A percentile compares a stretch with the other conserved stretches of the same genome.
Evolutionary conservation across 2,113 vertebrate genomes (phyloP).

Genomic region (Tursiops truncatus): DNA sequence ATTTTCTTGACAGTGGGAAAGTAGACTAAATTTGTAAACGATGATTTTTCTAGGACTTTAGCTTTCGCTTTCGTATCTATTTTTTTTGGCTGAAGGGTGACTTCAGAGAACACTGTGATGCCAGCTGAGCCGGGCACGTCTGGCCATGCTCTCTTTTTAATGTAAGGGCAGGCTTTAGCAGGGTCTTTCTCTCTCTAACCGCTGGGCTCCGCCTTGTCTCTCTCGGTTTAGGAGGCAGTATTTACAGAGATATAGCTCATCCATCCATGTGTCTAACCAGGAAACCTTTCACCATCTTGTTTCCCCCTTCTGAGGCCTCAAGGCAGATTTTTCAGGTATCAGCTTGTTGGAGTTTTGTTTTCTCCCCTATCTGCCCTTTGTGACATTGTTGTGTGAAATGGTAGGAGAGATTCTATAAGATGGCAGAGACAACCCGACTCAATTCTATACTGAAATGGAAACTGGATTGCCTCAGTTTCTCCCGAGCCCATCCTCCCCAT

Average conservation of each 20-base stretch:
- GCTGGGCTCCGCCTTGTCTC: background rate
- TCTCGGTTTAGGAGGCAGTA: background rate
- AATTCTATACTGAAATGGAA: background rate
- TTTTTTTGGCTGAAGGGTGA: conserved; percentile 42
- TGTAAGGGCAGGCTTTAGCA: background rate
- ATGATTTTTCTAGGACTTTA: conserved; percentile 19
- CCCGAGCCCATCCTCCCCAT: background rate
- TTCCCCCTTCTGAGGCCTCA: conserved; percentile 22
- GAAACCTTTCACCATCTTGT: background rate
- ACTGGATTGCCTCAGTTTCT: background rate
- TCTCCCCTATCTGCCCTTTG: background rate
- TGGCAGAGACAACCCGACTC: background rate
- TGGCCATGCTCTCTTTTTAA: background rate
- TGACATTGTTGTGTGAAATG: background rate
- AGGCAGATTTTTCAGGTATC: background rate
- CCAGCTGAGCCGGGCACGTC: background rate
- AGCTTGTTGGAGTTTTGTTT: conserved; percentile 1
- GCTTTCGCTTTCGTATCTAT: conserved; percentile 26
- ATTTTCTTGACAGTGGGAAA: background rate
- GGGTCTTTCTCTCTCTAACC: background rate
- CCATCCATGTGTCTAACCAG: background rate
- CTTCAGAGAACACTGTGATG: background rate
- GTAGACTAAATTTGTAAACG: conserved; percentile 34
- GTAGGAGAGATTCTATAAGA: background rate
- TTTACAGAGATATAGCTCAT: background rate